Base-by-base conservation (phyloP, 2,797 vertebrate genomes). In the Lithobates sylvaticus region DNA sequence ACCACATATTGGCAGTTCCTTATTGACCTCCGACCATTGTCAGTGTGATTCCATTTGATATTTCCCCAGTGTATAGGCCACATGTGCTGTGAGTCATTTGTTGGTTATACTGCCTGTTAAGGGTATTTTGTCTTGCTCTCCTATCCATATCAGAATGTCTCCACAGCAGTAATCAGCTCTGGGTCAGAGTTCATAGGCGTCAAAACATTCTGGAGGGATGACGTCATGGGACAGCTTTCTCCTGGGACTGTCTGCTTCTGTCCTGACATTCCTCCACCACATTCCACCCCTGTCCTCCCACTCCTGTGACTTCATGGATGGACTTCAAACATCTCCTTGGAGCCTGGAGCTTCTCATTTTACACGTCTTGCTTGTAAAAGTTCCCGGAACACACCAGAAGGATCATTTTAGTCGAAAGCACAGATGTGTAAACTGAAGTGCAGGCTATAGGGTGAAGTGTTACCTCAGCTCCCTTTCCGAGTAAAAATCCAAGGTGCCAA, bases 141-240 rank as follows among this genome's bases (percentile, higher is more conserved):
- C 32, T 27, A 21, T 69, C 54, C 32, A 86, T 82, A 86, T 72
- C 29, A 42, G 15, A 29, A 54, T n/a, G 21, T 8, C n/a, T n/a
- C 32, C 13, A 13, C 36, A 44, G 67, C 36, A 44, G 74, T 36
- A 18, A 64, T 61, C 74, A 42, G 64, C 36, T 34, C 3, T 32
- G 67, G 80, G 80, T 78, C 75, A 78, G 8, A 76, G 85, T 78
- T 86, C 75, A 83, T 13, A 39, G 75, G 39, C 5, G 27, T 75
- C 65, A 86, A 73, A 83, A 64, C 79, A 86, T 83, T 86, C 42
- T 50, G 64, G 1, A n/a, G 74, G 27, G 64, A 10, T 86, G 74
- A 83, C 36, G 16, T 86, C 80, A 86, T 83, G 54, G 34, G 64
- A 16, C 23, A 67, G 47, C n/a, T 16, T 34, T 18, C 67, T 70